Evolutionary conservation across 1,140 invertebrate genomes (phyloP).

Genomic region (Drosophila mauritiana): DNA sequence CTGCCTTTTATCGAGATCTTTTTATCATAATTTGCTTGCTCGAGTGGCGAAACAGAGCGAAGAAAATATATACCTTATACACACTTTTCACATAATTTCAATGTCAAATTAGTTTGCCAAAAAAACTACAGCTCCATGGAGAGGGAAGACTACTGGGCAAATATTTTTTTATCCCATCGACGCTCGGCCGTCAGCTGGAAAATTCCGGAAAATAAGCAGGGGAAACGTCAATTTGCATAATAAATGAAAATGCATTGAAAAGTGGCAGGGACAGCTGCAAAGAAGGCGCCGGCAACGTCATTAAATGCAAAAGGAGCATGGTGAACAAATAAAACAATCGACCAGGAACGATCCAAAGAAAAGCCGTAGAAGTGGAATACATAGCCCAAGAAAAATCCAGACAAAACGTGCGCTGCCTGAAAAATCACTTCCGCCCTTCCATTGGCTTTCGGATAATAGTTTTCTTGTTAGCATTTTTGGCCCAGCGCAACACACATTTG

Average conservation of each 20-base stretch:
- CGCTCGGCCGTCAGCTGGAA: conserved; percentile 38
- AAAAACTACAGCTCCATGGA: conserved; percentile 12
- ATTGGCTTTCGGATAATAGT: conserved; percentile 31
- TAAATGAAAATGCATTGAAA: conserved; percentile 83
- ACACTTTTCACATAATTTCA: conserved; percentile 69
- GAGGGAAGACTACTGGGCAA: conserved; percentile 30
- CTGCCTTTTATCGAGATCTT: conserved; percentile 23
- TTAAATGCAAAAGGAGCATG: conserved; percentile 38
- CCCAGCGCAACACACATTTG: conserved; percentile 39
- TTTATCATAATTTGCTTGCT: conserved; percentile 61
- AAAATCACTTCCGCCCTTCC: conserved; percentile 53
- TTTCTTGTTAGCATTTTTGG: conserved; percentile 45
- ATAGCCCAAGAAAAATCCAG: conserved; percentile 8
- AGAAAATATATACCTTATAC: conserved; percentile 12
- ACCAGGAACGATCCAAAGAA: conserved; percentile 14
- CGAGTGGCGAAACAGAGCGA: conserved; percentile 1
- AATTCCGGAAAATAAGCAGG: conserved; percentile 25
- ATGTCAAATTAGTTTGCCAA: conserved; percentile 75
- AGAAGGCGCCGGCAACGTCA: conserved; percentile 43
- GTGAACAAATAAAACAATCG: conserved; percentile 55
- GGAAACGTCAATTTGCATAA: conserved; percentile 80
- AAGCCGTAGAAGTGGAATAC: background rate
- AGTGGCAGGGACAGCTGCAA: conserved; percentile 71
- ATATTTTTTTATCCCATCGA: conserved; percentile 53
- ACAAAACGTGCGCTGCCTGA: conserved; percentile 25